phyloP scores from a whole-genome alignment of 2,888 invertebrate species.

The Aphodius granarius region DNA sequence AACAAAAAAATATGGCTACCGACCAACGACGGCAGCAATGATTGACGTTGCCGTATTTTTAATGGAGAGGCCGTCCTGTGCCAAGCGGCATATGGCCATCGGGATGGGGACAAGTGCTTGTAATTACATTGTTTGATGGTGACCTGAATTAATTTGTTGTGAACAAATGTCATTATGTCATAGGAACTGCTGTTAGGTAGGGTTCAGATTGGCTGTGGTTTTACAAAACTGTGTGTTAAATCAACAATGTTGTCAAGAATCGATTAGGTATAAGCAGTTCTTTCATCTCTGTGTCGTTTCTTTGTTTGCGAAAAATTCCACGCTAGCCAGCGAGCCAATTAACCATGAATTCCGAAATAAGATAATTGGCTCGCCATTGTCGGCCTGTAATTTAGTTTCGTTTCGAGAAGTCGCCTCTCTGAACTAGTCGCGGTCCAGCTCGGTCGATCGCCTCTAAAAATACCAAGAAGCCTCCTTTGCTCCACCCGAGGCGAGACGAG shows the following conservation, averaged over 20 bases:
- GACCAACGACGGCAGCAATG: not conserved
- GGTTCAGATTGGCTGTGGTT: too few relatives aligned
- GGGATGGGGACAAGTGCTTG: not conserved
- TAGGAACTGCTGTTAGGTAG: too few relatives aligned
- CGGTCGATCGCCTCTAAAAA: constrained; percentile 8
- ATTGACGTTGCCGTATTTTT: not conserved
- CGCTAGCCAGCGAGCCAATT: not conserved
- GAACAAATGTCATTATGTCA: too few relatives aligned
- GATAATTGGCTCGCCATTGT: constrained; percentile 11
- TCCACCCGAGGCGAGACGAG: not conserved
- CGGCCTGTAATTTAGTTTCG: constrained; percentile 8
- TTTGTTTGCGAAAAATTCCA: not conserved
- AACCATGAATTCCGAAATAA: constrained; percentile 10
- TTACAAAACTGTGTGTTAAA: too few relatives aligned
- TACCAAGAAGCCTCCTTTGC: constrained; percentile 1
- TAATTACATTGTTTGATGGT: not conserved
- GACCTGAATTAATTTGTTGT: not conserved
- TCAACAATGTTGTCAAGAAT: too few relatives aligned
- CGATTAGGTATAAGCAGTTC: too few relatives aligned
- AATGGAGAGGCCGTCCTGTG: not conserved
- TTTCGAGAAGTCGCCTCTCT: too few relatives aligned
- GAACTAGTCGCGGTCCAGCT: not conserved
- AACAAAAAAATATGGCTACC: not conserved
- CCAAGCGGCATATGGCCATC: not conserved
- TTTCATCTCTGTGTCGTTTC: too few relatives aligned